A percentile compares a stretch with the other conserved stretches of the same genome.
Conservation (phyloP, 2,888 invertebrate species). For the Orthonychiurus folsomi region DNA sequence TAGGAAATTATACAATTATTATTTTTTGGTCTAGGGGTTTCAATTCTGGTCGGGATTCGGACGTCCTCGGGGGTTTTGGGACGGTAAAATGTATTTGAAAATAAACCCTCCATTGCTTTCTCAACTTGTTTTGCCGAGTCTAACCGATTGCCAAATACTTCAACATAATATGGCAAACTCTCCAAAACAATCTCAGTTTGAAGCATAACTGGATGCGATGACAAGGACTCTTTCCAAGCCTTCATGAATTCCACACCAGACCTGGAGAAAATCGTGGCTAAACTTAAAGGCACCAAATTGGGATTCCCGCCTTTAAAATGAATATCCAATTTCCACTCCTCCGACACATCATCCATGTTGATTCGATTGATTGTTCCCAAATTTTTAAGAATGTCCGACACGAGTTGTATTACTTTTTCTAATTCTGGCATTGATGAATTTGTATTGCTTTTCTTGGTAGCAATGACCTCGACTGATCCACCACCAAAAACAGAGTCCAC, state of each 20-base stretch:
- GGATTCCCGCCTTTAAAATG: not conserved
- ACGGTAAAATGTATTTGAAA: not conserved
- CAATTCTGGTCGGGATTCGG: not conserved
- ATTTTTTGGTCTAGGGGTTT: not conserved
- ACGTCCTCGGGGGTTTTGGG: not conserved
- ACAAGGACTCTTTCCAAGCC: not conserved
- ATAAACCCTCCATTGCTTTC: not conserved
- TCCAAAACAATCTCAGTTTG: not conserved
- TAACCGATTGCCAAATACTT: not conserved
- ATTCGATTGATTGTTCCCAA: not conserved
- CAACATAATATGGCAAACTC: not conserved
- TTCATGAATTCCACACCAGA: not conserved
- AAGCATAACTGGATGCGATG: not conserved
- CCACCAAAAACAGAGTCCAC: not conserved
- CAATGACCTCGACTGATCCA: not conserved
- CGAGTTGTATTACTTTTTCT: not conserved
- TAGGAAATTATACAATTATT: not conserved
- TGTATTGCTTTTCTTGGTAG: not conserved
- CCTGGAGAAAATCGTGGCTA: not conserved
- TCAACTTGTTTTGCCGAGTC: not conserved
- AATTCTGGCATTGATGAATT: not conserved
- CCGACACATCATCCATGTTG: not conserved
- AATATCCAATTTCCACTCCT: not conserved
- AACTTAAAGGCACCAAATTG: not conserved
- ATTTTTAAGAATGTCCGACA: not conserved